phyloP scores from a whole-genome alignment of 2,797 vertebrate genomes.

The Sebastes variabilis region DNA sequence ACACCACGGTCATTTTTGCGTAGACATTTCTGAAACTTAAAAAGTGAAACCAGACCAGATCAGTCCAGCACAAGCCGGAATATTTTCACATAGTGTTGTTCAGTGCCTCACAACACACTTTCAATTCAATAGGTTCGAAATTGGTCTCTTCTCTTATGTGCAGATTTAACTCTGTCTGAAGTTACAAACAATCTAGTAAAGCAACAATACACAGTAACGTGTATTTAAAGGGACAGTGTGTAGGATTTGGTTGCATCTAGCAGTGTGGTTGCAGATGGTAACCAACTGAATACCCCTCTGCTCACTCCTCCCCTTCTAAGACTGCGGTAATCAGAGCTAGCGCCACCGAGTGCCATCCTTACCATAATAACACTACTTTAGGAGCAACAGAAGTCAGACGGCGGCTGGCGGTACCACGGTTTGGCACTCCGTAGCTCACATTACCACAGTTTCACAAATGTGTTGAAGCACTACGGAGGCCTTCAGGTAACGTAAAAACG shows the following conservation, averaged over 20 bases:
- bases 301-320: too few species aligned
- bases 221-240: not conserved
- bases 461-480: too few species aligned
- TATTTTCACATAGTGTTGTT: not conserved
- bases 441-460: too few species aligned
- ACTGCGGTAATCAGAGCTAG: too few species aligned
- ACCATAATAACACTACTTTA: not conserved
- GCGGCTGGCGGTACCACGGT: too few species aligned
- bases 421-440: too few species aligned
- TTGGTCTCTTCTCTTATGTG: not conserved
- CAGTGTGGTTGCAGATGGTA: too few species aligned
- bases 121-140: not conserved
- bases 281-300: accelerated
- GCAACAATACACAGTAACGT: not conserved
- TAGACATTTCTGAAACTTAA: not conserved
- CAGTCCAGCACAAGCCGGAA: not conserved
- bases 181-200: not conserved
- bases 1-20: not conserved
- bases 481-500: too few species aligned
- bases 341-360: accelerated
- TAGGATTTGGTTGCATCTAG: too few species aligned
- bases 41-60: not conserved
- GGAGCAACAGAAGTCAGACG: too few species aligned
- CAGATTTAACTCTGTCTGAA: not conserved
- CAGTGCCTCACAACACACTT: not conserved